Conservation (phyloP, 64 coral and sea anemone genomes). For the Porites lutea region DNA sequence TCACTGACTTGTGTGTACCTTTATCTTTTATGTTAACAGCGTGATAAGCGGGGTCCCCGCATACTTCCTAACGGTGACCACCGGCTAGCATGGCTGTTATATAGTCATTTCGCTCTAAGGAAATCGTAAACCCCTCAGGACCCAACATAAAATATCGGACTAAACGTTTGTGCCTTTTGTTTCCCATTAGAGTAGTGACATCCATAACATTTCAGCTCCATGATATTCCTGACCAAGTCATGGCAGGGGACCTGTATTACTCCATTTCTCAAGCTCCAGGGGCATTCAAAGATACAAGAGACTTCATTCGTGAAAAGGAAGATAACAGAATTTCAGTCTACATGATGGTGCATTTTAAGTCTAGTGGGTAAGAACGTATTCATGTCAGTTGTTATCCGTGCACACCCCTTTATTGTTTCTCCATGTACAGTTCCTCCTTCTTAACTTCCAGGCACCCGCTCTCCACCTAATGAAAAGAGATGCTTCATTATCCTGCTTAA, state of each 20-base stretch:
- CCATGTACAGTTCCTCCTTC: no score
- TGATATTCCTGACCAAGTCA: conserved; percentile 54
- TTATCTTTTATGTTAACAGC: no score
- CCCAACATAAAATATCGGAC: neutral
- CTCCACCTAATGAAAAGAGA: no score
- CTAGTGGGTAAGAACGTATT: conserved; percentile 46
- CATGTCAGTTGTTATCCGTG: neutral
- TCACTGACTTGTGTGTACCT: no score
- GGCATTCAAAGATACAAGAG: conserved; percentile 52
- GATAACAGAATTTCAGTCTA: conserved; percentile 76
- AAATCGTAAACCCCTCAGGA: no score
- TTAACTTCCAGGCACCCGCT: no score
- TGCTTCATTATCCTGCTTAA: no score
- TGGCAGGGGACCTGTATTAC: conserved; percentile 71
- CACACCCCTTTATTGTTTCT: no score
- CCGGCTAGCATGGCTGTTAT: no score
- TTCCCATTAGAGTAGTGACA: conserved; percentile 71
- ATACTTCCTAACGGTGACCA: no score
- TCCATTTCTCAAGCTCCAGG: conserved; percentile 51
- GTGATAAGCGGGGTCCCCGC: no score
- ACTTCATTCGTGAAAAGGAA: conserved; percentile 32
- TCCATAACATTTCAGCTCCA: conserved; percentile 65
- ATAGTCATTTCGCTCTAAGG: no score
- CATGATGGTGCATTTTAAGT: conserved; percentile 63
- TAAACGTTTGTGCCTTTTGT: neutral